These are phyloP conservation scores for Palythoa heliodiscus DNA, from an alignment of 92 coral and sea anemone genomes.

Conservation along the genomic window DNA sequence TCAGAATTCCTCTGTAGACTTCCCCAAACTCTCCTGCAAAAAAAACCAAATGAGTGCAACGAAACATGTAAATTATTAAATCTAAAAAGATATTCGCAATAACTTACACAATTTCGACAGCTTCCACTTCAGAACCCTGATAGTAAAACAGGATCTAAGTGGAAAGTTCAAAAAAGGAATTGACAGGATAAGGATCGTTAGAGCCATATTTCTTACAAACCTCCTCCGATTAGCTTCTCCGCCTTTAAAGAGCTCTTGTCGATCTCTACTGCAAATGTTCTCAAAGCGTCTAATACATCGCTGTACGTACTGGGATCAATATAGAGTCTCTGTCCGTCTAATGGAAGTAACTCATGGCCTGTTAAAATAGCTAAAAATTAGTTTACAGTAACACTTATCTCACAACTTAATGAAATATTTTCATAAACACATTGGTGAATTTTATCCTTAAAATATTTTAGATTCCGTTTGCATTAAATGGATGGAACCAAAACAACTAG, in stretches of 20 bases:
- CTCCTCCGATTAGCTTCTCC: constrained; percentile 90
- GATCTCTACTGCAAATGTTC: constrained; percentile 82
- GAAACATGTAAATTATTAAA: background rate
- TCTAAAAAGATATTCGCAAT: background rate
- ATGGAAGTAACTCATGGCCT: constrained; percentile 52
- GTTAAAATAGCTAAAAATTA: background rate
- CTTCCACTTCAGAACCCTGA: too few species aligned
- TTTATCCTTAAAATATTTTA: too few species aligned
- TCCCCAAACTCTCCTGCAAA: constrained; percentile 91
- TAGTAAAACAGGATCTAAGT: background rate
- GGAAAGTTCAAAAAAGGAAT: too few species aligned
- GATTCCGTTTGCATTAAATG: too few species aligned
- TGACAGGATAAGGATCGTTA: too few species aligned
- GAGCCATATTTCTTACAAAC: constrained; percentile 37
- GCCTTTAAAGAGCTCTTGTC: constrained; percentile 70
- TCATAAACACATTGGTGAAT: background rate
- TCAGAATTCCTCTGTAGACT: constrained; percentile 82
- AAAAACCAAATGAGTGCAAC: background rate
- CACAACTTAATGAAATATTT: background rate
- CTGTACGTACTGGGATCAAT: constrained; percentile 96
- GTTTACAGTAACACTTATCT: background rate
- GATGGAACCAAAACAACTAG: too few species aligned
- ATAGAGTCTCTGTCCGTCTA: constrained; percentile 67
- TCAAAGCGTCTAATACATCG: constrained; percentile 89
- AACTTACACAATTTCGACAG: background rate